phyloP scores from a whole-genome alignment of 2,888 invertebrate genomes.

The Nyleta sp. region DNA sequence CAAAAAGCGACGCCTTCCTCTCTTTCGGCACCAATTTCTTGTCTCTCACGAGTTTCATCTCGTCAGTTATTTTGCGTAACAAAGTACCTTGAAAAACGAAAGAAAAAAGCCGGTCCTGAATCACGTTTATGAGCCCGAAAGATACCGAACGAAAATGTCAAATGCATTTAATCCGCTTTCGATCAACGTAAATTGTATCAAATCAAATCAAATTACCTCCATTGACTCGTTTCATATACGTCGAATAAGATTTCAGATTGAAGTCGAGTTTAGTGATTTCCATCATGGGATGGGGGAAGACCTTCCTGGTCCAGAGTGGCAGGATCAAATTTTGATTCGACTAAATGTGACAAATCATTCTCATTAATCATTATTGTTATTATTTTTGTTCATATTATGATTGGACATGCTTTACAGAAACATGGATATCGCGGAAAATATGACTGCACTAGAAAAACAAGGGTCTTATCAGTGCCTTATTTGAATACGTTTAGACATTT shows the following conservation, averaged over 20 bases:
- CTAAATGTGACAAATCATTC: slow-evolving; percentile 62
- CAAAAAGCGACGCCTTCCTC: slow-evolving; percentile 75
- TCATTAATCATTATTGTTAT: not conserved
- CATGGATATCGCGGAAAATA: too few relatives aligned
- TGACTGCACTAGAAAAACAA: too few relatives aligned
- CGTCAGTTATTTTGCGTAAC: slow-evolving; percentile 74
- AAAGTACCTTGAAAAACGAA: slow-evolving; percentile 69
- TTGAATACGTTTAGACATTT: too few relatives aligned
- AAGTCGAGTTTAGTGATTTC: slow-evolving; percentile 81
- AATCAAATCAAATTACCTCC: slow-evolving; percentile 74
- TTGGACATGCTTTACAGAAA: too few relatives aligned
- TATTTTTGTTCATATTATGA: not conserved
- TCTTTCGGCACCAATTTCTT: slow-evolving; percentile 68
- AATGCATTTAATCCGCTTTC: too few relatives aligned
- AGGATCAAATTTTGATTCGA: slow-evolving; percentile 77
- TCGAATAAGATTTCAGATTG: slow-evolving; percentile 78
- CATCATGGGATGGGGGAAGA: slow-evolving; percentile 79
- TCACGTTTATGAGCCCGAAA: too few relatives aligned
- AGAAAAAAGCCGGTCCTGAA: not conserved
- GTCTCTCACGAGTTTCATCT: slow-evolving; percentile 69
- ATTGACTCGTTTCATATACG: slow-evolving; percentile 79
- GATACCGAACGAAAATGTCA: too few relatives aligned
- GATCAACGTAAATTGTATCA: not conserved
- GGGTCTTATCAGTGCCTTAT: too few relatives aligned
- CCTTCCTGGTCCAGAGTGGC: slow-evolving; percentile 82